A percentile compares a stretch with the other conserved stretches of the same genome.
phyloP scores from a whole-genome alignment of 2,888 invertebrate genomes.

The Dynastes hyllus region DNA sequence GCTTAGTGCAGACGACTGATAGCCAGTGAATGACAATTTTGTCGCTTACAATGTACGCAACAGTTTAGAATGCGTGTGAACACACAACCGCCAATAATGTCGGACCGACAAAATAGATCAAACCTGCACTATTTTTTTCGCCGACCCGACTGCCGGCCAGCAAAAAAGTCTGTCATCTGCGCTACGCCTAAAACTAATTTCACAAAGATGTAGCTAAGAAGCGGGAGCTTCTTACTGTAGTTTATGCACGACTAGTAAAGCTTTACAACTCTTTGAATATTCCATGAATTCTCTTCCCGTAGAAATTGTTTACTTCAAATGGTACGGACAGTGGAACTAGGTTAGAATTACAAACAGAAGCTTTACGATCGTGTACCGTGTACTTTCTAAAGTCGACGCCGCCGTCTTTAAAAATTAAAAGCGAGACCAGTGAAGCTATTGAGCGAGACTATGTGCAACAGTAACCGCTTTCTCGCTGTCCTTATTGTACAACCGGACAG shows the following conservation, averaged over 20 bases:
- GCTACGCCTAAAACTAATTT: too few relatives aligned
- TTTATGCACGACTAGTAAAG: background rate
- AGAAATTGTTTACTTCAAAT: slow-evolving; percentile 2
- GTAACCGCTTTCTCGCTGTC: background rate
- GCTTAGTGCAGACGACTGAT: too few relatives aligned
- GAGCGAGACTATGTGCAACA: background rate
- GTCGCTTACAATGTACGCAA: too few relatives aligned
- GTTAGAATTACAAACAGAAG: slow-evolving; percentile 3
- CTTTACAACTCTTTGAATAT: background rate
- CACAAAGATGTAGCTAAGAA: too few relatives aligned
- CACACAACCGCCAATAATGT: too few relatives aligned
- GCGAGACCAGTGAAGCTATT: background rate
- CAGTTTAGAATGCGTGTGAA: too few relatives aligned
- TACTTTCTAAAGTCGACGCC: background rate
- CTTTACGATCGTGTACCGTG: background rate
- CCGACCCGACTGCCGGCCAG: too few relatives aligned
- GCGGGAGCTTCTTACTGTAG: background rate
- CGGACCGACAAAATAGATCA: too few relatives aligned
- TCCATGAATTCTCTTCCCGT: background rate
- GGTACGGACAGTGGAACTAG: background rate
- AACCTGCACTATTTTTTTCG: too few relatives aligned
- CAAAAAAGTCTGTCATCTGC: too few relatives aligned
- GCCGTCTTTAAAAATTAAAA: background rate
- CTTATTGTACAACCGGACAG: background rate
- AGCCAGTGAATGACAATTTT: too few relatives aligned